Conservation (phyloP, 2,888 invertebrate genomes). For the Caenorhabditis sp. region DNA sequence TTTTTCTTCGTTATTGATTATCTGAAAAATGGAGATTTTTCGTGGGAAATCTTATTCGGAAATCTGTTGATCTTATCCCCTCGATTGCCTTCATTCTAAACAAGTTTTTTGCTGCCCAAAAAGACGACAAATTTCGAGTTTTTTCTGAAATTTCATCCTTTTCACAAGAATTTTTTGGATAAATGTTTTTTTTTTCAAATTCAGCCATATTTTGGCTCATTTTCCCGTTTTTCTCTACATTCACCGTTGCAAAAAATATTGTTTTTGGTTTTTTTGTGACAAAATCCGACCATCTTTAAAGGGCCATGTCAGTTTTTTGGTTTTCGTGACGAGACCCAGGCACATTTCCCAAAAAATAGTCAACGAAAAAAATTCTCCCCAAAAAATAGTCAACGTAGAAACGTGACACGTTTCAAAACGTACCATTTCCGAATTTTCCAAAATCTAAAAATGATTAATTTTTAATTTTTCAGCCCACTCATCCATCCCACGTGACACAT, state of each 20-base stretch:
- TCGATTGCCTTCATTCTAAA: too few species aligned
- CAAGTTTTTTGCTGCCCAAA: too few species aligned
- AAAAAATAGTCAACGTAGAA: neutral
- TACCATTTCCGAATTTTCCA: neutral
- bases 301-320: neutral
- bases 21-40: neutral
- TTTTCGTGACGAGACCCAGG: too few species aligned
- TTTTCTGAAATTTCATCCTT: too few species aligned
- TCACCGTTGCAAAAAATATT: neutral
- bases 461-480: neutral
- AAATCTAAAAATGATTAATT: neutral
- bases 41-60: neutral
- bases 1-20: neutral
- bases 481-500: neutral
- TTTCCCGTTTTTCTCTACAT: neutral
- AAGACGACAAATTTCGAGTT: too few species aligned
- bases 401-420: neutral
- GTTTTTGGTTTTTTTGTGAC: too few species aligned
- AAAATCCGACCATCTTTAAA: too few species aligned
- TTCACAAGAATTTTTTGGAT: too few species aligned
- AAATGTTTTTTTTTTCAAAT: too few species aligned
- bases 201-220: too few species aligned
- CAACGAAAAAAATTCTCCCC: too few species aligned
- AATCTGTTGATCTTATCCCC: neutral
- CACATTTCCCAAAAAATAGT: too few species aligned